phyloP scores from a whole-genome alignment of 1,140 invertebrate genomes.

The Atta colombica region DNA sequence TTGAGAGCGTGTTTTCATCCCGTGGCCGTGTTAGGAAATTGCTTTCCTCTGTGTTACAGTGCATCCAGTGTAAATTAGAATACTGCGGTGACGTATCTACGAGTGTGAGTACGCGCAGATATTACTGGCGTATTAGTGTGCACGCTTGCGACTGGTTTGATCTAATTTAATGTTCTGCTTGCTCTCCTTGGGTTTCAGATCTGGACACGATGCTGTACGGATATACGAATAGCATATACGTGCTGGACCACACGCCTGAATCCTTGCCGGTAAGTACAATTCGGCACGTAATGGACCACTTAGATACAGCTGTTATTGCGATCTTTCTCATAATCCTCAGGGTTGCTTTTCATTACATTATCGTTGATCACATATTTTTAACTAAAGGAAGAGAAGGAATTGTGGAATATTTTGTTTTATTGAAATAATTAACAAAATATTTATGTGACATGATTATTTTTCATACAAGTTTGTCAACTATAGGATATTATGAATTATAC shows the following conservation, averaged over 20 bases:
- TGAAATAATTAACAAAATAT: too few species aligned
- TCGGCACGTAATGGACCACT: constrained; percentile 47
- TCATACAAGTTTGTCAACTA: too few species aligned
- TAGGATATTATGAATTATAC: too few species aligned
- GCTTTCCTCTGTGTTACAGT: constrained; percentile 1
- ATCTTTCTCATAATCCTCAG: neutral
- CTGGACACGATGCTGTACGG: constrained; percentile 85
- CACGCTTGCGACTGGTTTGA: constrained; percentile 55
- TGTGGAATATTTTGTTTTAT: too few species aligned
- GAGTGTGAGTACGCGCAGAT: constrained; percentile 22
- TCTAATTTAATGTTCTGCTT: constrained; percentile 72
- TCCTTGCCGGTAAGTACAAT: constrained; percentile 83
- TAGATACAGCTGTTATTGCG: constrained; percentile 47
- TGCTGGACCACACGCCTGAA: constrained; percentile 84
- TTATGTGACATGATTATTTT: too few species aligned
- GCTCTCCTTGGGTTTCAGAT: constrained; percentile 81
- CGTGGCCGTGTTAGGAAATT: constrained; percentile 52
- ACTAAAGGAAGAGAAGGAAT: too few species aligned
- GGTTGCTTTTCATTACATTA: constrained; percentile 23
- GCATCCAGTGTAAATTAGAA: constrained; percentile 61
- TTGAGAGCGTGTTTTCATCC: constrained; percentile 34
- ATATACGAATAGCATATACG: constrained; percentile 85
- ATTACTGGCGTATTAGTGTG: constrained; percentile 61
- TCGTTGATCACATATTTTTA: too few species aligned
- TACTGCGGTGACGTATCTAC: constrained; percentile 33